Percentiles rank a stretch among this genome's conserved stretches.
These are phyloP conservation scores for Dione juno DNA, from an alignment of 2,888 invertebrate genomes.

Conservation along the genomic window DNA sequence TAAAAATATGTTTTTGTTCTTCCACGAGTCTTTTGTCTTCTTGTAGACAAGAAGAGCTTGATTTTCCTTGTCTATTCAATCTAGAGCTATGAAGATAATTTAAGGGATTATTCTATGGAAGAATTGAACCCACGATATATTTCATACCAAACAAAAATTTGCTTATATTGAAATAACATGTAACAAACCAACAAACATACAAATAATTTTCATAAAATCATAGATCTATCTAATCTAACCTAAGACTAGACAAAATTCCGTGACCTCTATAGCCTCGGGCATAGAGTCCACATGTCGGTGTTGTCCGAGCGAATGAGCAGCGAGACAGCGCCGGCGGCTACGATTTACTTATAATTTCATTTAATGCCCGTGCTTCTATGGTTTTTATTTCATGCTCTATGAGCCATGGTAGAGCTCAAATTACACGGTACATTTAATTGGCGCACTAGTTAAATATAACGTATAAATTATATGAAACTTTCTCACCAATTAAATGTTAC, in stretches of 20 bases:
- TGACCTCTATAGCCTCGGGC: slow-evolving; percentile 12
- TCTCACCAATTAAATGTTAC: slow-evolving; percentile 8
- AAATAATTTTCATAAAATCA: neutral
- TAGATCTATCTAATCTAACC: neutral
- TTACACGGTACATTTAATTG: slow-evolving; percentile 30
- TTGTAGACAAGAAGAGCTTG: too few species aligned
- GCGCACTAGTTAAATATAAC: slow-evolving; percentile 17
- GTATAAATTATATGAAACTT: slow-evolving; percentile 14
- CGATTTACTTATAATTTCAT: slow-evolving; percentile 38
- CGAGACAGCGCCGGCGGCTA: slow-evolving; percentile 23
- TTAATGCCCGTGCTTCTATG: slow-evolving; percentile 39
- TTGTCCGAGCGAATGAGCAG: slow-evolving; percentile 24
- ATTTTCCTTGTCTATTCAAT: too few species aligned
- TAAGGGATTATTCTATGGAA: too few species aligned
- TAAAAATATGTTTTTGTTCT: too few species aligned
- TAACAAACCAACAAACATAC: slow-evolving; percentile 5
- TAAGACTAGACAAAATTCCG: neutral
- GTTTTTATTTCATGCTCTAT: slow-evolving; percentile 35
- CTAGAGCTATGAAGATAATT: too few species aligned
- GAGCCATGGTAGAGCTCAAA: slow-evolving; percentile 17
- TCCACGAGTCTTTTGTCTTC: too few species aligned
- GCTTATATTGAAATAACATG: neutral
- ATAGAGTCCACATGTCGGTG: slow-evolving; percentile 3
- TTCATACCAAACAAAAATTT: neutral
- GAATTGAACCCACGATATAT: too few species aligned